Conservation (phyloP, 1,140 invertebrate genomes). For the Aphaenogaster rudis region DNA sequence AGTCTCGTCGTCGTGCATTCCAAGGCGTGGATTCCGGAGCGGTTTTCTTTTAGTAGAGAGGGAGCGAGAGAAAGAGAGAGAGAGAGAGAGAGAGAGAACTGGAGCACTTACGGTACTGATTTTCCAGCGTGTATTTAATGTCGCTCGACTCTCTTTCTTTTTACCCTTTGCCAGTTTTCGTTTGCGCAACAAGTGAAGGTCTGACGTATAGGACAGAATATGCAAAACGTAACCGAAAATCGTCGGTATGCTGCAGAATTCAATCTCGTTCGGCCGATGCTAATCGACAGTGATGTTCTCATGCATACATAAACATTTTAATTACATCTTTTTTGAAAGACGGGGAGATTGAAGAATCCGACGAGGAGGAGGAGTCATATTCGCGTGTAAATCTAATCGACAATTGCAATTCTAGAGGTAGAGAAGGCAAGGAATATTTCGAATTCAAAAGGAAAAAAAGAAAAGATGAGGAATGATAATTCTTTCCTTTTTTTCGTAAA, state of each 20-base stretch:
- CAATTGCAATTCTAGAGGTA: background rate
- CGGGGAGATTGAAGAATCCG: background rate
- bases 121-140: slow-evolving; percentile 77
- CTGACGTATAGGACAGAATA: slow-evolving; percentile 6
- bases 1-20: slow-evolving; percentile 75
- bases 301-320: background rate
- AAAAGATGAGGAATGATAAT: background rate
- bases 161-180: slow-evolving; percentile 69
- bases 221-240: slow-evolving; percentile 22
- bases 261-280: slow-evolving; percentile 2
- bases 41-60: slow-evolving; percentile 79
- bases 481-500: background rate
- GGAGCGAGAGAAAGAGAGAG: slow-evolving; percentile 26
- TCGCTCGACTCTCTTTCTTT: slow-evolving; percentile 47
- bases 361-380: background rate
- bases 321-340: background rate
- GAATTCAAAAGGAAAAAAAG: background rate
- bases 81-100: slow-evolving; percentile 75
- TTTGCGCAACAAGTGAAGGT: slow-evolving; percentile 59
- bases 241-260: background rate
- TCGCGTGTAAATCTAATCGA: background rate
- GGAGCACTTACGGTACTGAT: slow-evolving; percentile 84
- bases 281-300: slow-evolving; percentile 2
- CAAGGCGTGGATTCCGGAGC: slow-evolving; percentile 80
- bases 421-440: background rate